Evolutionary conservation across 2,888 invertebrate species (phyloP).

Genomic region (Epistrophe eligans): DNA sequence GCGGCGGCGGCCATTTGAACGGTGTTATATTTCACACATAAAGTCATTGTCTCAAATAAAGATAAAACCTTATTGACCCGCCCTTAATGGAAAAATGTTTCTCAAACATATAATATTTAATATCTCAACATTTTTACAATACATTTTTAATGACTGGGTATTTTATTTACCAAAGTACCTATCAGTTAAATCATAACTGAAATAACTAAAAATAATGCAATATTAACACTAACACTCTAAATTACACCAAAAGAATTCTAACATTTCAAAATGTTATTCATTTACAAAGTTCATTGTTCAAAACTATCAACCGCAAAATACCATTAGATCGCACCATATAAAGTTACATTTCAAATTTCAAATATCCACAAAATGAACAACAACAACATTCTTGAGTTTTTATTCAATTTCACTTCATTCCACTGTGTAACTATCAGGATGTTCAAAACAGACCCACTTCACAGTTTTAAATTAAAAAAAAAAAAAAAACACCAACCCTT

Average conservation of each 20-base stretch:
- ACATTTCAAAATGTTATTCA: neutral
- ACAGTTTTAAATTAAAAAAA: slow-evolving; percentile 4
- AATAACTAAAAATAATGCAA: neutral
- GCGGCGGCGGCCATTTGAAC: no score
- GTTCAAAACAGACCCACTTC: slow-evolving; percentile 44
- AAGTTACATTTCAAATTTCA: neutral
- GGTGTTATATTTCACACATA: no score
- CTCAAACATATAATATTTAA: no score
- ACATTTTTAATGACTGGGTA: neutral
- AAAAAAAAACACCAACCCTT: neutral
- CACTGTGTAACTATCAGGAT: slow-evolving; percentile 18
- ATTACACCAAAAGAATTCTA: slow-evolving; percentile 2
- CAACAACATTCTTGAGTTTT: slow-evolving; percentile 37
- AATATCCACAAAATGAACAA: slow-evolving; percentile 30
- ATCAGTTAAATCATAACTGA: neutral
- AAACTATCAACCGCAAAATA: slow-evolving; percentile 9
- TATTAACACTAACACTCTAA: neutral
- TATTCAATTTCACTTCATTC: slow-evolving; percentile 43
- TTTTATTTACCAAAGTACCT: neutral
- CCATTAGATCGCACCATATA: neutral
- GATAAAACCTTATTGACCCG: no score
- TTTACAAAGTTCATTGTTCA: neutral
- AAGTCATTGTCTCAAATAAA: no score
- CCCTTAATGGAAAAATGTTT: no score
- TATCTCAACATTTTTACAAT: no score